Conservation (phyloP, 2,888 invertebrate species). For the Machimus atricapillus region DNA sequence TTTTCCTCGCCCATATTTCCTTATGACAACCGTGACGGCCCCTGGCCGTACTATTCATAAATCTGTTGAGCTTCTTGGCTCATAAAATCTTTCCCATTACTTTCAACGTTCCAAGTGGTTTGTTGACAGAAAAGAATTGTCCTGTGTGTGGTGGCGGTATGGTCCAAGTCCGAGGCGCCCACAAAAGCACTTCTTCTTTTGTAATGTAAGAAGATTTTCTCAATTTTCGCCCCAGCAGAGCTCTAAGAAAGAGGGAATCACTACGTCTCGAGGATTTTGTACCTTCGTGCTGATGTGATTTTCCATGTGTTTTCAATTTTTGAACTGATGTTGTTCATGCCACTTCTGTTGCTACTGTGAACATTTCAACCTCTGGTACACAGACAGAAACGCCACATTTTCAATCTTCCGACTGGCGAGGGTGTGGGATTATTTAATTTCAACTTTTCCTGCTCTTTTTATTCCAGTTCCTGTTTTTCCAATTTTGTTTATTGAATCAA, state of each 20-base stretch:
- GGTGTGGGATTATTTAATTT: slow-evolving; percentile 7
- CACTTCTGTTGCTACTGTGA: not conserved
- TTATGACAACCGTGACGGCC: slow-evolving; percentile 43
- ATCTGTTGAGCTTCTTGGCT: slow-evolving; percentile 46
- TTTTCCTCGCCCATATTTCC: slow-evolving; percentile 32
- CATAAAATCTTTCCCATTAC: slow-evolving; percentile 45
- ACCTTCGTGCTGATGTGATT: not conserved
- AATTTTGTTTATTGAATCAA: slow-evolving; percentile 8
- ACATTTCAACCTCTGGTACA: not conserved
- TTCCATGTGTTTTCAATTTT: slow-evolving; percentile 7
- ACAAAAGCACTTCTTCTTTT: not conserved
- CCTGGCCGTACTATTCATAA: slow-evolving; percentile 41
- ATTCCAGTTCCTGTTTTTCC: not conserved
- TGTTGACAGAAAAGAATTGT: slow-evolving; percentile 36
- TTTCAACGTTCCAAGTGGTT: slow-evolving; percentile 25
- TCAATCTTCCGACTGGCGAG: not conserved
- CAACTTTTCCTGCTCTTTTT: not conserved
- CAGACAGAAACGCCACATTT: not conserved
- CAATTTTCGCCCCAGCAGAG: not conserved
- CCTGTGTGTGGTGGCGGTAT: not conserved
- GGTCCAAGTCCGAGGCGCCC: not conserved
- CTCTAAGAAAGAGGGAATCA: not conserved
- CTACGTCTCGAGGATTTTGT: not conserved
- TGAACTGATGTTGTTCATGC: not conserved
- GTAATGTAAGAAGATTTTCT: slow-evolving; percentile 17